phyloP scores from a whole-genome alignment of 2,888 invertebrate species.

The Sesia apiformis region DNA sequence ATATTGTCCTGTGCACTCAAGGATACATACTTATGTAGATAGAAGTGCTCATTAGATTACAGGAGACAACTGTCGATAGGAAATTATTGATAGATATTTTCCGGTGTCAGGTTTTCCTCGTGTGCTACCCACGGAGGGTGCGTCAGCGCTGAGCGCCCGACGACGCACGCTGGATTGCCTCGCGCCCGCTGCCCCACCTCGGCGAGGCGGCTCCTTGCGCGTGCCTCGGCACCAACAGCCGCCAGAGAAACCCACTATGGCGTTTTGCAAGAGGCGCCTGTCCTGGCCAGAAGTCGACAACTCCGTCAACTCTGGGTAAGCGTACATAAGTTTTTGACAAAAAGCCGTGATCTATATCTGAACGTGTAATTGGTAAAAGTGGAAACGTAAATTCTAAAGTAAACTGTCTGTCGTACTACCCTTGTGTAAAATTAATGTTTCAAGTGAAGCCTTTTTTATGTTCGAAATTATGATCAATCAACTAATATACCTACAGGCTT shows the following conservation, averaged over 20 bases:
- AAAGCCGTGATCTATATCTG: too few relatives aligned
- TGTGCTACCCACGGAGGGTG: constrained; percentile 81
- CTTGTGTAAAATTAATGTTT: too few relatives aligned
- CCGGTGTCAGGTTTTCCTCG: constrained; percentile 79
- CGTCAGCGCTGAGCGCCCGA: constrained; percentile 65
- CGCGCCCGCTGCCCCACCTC: constrained; percentile 62
- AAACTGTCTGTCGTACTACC: too few relatives aligned
- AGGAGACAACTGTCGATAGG: too few relatives aligned
- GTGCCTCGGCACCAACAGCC: constrained; percentile 73
- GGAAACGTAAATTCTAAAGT: too few relatives aligned
- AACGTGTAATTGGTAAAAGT: too few relatives aligned
- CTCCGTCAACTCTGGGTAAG: constrained; percentile 88
- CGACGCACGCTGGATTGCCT: constrained; percentile 80
- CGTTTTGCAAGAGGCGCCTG: constrained; percentile 83
- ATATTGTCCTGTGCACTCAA: too few relatives aligned
- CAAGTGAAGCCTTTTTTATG: too few relatives aligned
- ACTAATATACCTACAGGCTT: too few relatives aligned
- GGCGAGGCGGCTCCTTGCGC: constrained; percentile 75
- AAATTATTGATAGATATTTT: neutral
- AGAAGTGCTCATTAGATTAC: too few relatives aligned
- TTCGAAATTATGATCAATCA: too few relatives aligned
- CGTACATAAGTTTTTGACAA: neutral
- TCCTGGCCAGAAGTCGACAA: constrained; percentile 92
- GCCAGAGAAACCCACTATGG: constrained; percentile 79
- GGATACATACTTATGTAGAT: too few relatives aligned